Percentiles rank a stretch among this genome's conserved stretches.
Evolutionary conservation across 2,113 vertebrate species (phyloP).

Genomic region (Glaucidium brasilianum): DNA sequence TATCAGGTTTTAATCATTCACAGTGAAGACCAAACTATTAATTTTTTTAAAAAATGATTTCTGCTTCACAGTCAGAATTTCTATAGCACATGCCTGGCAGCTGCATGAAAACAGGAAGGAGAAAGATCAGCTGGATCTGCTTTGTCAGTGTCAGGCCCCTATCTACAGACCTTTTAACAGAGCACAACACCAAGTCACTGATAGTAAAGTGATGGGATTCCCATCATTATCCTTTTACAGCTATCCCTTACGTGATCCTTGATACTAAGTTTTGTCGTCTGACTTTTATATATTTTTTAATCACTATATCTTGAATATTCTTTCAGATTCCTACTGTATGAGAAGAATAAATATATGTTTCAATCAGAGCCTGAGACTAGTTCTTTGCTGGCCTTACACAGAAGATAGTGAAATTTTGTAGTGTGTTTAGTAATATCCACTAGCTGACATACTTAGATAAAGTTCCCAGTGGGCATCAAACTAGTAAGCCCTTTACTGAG

Average conservation of each 20-base stretch:
- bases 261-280: background rate
- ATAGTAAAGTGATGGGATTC: background rate
- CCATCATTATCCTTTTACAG: background rate
- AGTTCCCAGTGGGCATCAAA: background rate
- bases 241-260: background rate
- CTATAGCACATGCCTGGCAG: background rate
- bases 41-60: rapidly evolving
- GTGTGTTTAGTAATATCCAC: background rate
- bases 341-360: background rate
- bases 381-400: background rate
- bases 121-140: background rate
- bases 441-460: background rate
- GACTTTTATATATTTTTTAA: background rate
- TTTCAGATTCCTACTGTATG: background rate
- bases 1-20: background rate
- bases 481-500: background rate
- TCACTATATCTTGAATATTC: background rate
- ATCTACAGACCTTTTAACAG: background rate
- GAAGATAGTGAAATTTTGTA: background rate
- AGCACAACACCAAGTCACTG: background rate
- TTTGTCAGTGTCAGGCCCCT: background rate
- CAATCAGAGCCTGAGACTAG: background rate
- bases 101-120: background rate
- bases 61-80: background rate
- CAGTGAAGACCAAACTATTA: background rate